Conservation (phyloP, 2,113 vertebrate species). For the Spermophilus dauricus region DNA sequence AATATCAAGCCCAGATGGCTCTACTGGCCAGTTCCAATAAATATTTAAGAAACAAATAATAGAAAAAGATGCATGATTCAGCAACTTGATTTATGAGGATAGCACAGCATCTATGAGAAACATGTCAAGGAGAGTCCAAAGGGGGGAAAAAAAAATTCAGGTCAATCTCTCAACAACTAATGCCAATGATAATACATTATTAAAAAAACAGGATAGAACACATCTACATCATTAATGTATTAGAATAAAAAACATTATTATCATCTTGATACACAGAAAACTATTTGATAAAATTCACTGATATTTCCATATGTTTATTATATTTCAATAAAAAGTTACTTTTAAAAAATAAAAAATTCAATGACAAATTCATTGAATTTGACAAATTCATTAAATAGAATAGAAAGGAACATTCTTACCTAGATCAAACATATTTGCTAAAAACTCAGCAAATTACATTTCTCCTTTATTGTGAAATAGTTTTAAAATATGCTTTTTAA, state of each 20-base stretch:
- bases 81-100: not conserved
- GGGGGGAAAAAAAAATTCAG: not conserved
- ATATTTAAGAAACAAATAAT: constrained; percentile 58
- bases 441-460: constrained; percentile 15
- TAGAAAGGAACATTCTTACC: not conserved
- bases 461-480: not conserved
- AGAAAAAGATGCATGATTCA: constrained; percentile 3
- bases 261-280: constrained; percentile 27
- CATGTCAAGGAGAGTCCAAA: no score
- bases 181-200: not conserved
- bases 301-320: not conserved
- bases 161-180: not conserved
- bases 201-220: not conserved
- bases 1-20: constrained; percentile 65
- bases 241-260: constrained; percentile 2
- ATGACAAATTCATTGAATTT: not conserved
- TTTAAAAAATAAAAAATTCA: not conserved
- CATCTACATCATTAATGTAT: not conserved
- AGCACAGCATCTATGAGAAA: constrained; percentile 21
- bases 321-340: not conserved
- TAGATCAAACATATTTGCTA: constrained; percentile 1
- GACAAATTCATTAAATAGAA: not conserved
- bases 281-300: not conserved
- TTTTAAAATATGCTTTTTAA: constrained; percentile 45
- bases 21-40: constrained; percentile 5